Evolutionary conservation across 2,797 vertebrate genomes (phyloP), one percentile per base, ranked within the genome.

Genomic region (Lithobates pipiens): DNA sequence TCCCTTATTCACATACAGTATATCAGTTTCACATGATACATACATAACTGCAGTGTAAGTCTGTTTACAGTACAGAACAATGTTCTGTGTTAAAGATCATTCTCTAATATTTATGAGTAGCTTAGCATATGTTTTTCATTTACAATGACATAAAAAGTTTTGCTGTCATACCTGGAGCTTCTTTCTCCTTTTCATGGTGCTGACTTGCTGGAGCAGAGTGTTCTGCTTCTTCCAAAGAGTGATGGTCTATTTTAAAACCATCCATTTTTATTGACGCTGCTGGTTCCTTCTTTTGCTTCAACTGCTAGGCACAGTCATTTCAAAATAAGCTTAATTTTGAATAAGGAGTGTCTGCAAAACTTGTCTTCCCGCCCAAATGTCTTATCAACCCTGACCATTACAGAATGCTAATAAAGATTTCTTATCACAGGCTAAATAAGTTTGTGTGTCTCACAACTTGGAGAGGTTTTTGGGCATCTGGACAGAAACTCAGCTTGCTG

Each of bases 331-430:
- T 36, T 80, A 32, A 88, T 88, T 87, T 81, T 86, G 88, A 42
- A 90, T 88, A 89, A 91, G 82, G 83, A 88, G 82, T 79, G 44
- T 68, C 78, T 80, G n/a, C 80, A 85, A 90, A 83, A 82, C 78
- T 84, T 73, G 29, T 29, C 44, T 94, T 95, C 95, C 95, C 96
- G 93, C 96, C 96, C 95, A 90, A 91, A 91, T 88, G 85, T 94
- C 95, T 97, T 98, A 98, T 98, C 97, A 96, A 92, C 90, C 36
- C 93, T 94, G 95, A 93, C 93, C 96, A 98, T 95, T 95, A 94
- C 92, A 83, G 84, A 89, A 88, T 88, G 70, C 86, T 77, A 93
- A 92, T 92, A 91, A 88, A 93, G 90, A 92, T 91, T 89, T 90
- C 95, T 98, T 98, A 98, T 99, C 80, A 44, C 97, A 71, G 91